Conservation (phyloP, 2,888 invertebrate genomes). For the Rotaria socialis region DNA sequence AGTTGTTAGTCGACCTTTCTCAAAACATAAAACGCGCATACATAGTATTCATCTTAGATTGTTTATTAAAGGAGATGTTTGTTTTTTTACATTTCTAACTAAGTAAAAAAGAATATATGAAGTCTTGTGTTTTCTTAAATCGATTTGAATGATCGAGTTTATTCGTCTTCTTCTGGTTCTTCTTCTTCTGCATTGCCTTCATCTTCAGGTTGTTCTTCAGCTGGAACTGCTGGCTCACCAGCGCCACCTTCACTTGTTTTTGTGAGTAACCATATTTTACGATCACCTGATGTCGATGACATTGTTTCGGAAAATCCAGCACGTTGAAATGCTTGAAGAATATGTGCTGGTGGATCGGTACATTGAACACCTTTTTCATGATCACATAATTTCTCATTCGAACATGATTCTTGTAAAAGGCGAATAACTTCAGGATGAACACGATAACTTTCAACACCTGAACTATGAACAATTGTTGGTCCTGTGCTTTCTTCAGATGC, state of each 20-base stretch:
- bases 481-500: not conserved
- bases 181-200: not conserved
- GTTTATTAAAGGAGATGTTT: too few species aligned
- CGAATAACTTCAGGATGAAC: conserved; percentile 22
- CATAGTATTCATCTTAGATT: too few species aligned
- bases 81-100: not conserved
- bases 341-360: not conserved
- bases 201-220: not conserved
- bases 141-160: not conserved
- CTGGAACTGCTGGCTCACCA: too few species aligned
- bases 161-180: not conserved
- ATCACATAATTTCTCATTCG: conserved; percentile 18
- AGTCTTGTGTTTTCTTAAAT: not conserved
- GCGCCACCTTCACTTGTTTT: not conserved
- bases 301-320: not conserved
- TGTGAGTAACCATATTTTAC: conserved; percentile 8
- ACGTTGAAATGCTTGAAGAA: not conserved
- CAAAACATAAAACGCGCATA: too few species aligned
- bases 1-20: too few species aligned
- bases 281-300: not conserved
- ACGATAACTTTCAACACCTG: conserved; percentile 8
- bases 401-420: not conserved
- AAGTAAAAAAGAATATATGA: not conserved
- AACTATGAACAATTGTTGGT: conserved; percentile 22
- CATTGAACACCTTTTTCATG: conserved; percentile 16